Evolutionary conservation across 2,113 vertebrate species (phyloP).

Genomic region (Ailuropoda melanoleuca): DNA sequence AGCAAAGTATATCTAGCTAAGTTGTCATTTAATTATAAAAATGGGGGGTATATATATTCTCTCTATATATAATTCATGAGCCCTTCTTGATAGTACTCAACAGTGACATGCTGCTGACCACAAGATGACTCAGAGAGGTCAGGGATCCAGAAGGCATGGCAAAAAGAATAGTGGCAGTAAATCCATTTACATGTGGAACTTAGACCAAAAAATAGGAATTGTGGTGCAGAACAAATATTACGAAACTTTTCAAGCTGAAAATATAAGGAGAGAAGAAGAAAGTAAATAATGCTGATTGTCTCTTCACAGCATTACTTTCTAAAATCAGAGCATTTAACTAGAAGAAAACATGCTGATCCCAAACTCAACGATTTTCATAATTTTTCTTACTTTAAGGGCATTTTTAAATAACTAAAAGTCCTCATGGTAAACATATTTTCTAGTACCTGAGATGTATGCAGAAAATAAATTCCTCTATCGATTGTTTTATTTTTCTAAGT

Average conservation of each 20-base stretch:
- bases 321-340: neutral
- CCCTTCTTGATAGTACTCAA: neutral
- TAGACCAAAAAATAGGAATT: neutral
- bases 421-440: neutral
- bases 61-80: neutral
- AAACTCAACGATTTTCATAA: neutral
- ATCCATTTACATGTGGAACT: neutral
- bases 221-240: neutral
- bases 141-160: neutral
- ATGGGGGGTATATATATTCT: neutral
- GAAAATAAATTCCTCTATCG: neutral
- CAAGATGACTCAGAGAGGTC: neutral
- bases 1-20: neutral
- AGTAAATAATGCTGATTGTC: neutral
- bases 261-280: neutral
- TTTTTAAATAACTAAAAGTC: neutral
- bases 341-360: neutral
- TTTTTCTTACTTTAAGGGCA: neutral
- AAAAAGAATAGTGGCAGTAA: neutral
- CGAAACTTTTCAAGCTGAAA: neutral
- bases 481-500: constrained; percentile 4
- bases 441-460: neutral
- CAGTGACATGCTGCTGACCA: neutral
- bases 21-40: neutral
- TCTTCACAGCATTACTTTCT: neutral